phyloP scores from a whole-genome alignment of 2,113 vertebrate species.

The Morone chrysops region DNA sequence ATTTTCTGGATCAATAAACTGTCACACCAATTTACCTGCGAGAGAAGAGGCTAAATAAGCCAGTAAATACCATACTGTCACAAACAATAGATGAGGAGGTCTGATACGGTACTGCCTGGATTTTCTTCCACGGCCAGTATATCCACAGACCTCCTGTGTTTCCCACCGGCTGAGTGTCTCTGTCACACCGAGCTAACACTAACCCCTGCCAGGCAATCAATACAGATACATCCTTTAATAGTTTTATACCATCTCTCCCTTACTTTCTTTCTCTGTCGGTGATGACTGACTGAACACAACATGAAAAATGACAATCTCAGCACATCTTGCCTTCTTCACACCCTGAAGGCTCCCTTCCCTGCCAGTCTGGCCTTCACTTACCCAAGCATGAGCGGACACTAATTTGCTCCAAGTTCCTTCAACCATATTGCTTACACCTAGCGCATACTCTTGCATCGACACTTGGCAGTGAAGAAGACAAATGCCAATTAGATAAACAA shows the following conservation, averaged over 20 bases:
- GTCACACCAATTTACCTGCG: conserved; percentile 30
- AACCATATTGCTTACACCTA: conserved; percentile 20
- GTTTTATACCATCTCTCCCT: not conserved
- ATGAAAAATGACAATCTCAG: conserved; percentile 24
- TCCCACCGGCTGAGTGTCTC: conserved; percentile 26
- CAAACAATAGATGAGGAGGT: conserved; percentile 34
- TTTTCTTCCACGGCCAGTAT: not conserved
- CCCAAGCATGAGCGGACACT: conserved; percentile 10
- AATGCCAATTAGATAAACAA: conserved; percentile 43
- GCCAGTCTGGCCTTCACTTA: conserved; percentile 27
- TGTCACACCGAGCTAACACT: conserved; percentile 31
- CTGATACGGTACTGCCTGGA: not conserved
- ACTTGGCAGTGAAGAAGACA: conserved; percentile 39
- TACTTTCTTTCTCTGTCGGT: not conserved
- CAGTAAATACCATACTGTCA: conserved; percentile 27
- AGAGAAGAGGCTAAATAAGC: conserved; percentile 35
- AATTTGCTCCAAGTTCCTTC: conserved; percentile 21
- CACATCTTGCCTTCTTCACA: not conserved
- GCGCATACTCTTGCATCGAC: not conserved
- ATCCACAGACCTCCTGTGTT: not conserved
- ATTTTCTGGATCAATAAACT: conserved; percentile 55
- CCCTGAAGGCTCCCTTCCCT: not conserved
- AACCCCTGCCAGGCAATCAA: conserved; percentile 19
- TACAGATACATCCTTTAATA: conserved; percentile 25
- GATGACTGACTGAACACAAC: conserved; percentile 23